Base-by-base conservation (phyloP, 2,797 vertebrate genomes). In the Crax fasciolata region DNA sequence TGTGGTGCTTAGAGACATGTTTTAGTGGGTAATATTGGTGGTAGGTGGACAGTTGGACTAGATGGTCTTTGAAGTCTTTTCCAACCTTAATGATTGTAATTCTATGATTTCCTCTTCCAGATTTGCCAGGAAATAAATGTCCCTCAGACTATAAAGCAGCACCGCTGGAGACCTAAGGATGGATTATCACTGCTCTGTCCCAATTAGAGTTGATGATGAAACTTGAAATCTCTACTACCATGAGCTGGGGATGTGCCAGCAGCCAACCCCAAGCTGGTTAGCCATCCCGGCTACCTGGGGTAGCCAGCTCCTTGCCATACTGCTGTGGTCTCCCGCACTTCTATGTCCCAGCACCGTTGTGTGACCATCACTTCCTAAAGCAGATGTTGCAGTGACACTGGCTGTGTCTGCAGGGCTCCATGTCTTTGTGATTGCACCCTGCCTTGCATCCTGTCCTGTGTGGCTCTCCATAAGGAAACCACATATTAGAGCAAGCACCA, bases 371-470 rank as follows among this genome's bases (percentile, higher is more conserved):
- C 38, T 38, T 91, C 61, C 79, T 65, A 49, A 81, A 77, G 61
- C 0, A 0, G 78, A 17, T 27, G 30, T 30, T 71, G 17, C 44
- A 13, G 57, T 51, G 65, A 41, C 0, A 2, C 14, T 12, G 7
- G 39, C 0, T 0, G 14, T 39, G 28, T 43, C 82, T 41, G 35
- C 6, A 4, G 57, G 81, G 20, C 41, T 89, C 43, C 6, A 3
- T 1, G 3, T 58, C 44, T 27, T 67, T 85, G 65, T 65, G 72
- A 32, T 4, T 91, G 23, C 27, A 49, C 20, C 14, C 19, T 44
- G 39, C 8, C 55, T 11, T 11, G 21, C 2, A 5, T 32, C 49
- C 72, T 78, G 25, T 51, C 43, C 41, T 70, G 58, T 24, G 32
- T 51, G 68, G 49, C n/a, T 72, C 76, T 86, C 46, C 39, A 4